Evolutionary conservation across 2,797 vertebrate species (phyloP).

Genomic region (Halcyon smyrnensis): DNA sequence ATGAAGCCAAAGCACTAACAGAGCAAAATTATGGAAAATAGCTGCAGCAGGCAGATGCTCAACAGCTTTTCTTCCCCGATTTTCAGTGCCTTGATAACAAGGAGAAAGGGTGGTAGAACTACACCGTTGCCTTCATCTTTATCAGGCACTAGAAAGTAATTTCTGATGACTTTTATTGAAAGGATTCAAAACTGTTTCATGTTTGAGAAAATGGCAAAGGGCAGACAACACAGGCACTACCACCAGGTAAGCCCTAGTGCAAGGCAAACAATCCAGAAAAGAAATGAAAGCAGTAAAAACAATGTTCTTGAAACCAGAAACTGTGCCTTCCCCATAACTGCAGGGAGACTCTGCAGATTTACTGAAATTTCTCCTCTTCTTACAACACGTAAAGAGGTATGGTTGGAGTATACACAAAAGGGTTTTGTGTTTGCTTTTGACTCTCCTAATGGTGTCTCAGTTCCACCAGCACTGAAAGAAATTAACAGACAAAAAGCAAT

Average conservation of each 20-base stretch:
- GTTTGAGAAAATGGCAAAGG: not conserved
- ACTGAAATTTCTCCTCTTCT: not conserved
- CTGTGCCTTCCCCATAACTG: not conserved
- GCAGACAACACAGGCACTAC: not conserved
- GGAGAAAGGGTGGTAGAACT: not conserved
- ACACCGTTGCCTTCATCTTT: not conserved
- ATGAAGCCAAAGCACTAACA: not conserved
- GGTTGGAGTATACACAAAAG: slow-evolving; percentile 21
- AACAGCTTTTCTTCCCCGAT: not conserved
- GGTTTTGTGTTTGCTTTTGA: not conserved
- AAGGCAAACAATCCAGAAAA: not conserved
- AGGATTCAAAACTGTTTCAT: not conserved
- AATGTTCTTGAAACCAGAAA: not conserved
- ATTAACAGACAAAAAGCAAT: not conserved
- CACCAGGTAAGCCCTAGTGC: not conserved
- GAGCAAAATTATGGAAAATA: not conserved
- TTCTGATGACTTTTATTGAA: not conserved
- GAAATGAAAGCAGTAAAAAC: not conserved
- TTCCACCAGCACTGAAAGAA: not conserved
- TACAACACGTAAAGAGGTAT: not conserved
- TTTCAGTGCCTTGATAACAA: not conserved
- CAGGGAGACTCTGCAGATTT: not conserved
- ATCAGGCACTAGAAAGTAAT: not conserved
- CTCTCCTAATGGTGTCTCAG: not conserved
- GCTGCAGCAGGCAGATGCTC: not conserved